Base-by-base conservation (phyloP, 1,140 invertebrate species). In the Cheumatopsyche charites region DNA sequence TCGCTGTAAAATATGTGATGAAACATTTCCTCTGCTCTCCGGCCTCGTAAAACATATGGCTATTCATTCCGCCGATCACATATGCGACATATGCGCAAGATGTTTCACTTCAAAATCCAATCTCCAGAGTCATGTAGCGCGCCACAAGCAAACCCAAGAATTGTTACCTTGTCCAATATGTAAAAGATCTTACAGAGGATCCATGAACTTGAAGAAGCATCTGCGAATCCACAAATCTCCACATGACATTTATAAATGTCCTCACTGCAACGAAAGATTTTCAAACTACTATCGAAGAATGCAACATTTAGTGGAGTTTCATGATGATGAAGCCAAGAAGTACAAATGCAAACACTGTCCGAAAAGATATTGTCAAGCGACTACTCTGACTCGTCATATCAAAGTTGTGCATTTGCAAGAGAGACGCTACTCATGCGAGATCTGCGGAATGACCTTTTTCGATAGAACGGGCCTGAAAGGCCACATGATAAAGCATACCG, bases 401-500 rank as follows among this genome's bases (percentile, higher is more conserved):
- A 80, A 79, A 21, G 78, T 78, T 15, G 79, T 80, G 0, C 82
- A 83, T 70, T 74, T 83, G 12, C 76, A 80, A 77, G 79, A 82
- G 67, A 78, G 77, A 41, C 75, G 76, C 6, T 77, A 79, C 47
- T 77, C 79, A 21, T 87, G 85, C 65, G 67, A 69, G 1, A 71
- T 79, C 19, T 85, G 84, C 70, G 78, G 79, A 0, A 80, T 78
- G 75, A 76, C 78, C 26, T 84, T 83, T 68, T 81, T 79, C 63
- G 74, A 75, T 1, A 80, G 77, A 43, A 67, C 67, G 11, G 78
- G 78, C 15, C 76, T 88, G 19, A 79, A 81, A 9, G 78, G 81
- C 25, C 87, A 88, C 68, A 83, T 83, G 77, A 77, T 86, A 0
- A 84, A 81, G 23, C 87, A 88, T 70, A 85, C 84, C 0, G 83